These are phyloP conservation scores for Coelopa frigida DNA, from an alignment of 1,140 invertebrate genomes.

Conservation along the genomic window DNA sequence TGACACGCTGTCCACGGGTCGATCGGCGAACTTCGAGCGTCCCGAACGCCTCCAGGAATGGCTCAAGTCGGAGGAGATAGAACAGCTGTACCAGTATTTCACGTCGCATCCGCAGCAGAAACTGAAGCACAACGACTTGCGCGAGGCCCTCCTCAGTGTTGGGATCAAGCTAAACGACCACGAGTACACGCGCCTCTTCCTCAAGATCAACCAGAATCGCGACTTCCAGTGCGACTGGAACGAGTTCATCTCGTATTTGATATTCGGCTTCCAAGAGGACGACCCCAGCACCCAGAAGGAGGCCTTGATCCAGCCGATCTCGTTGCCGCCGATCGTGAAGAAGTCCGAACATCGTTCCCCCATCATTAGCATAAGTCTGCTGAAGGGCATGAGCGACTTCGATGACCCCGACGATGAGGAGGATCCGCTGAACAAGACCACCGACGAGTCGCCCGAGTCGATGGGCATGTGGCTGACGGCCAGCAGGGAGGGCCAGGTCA, in stretches of 20 bases:
- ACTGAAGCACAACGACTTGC: conserved; percentile 19
- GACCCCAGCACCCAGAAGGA: conserved; percentile 51
- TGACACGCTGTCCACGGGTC: conserved; percentile 26
- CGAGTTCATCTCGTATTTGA: conserved; percentile 59
- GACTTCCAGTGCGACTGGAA: conserved; percentile 57
- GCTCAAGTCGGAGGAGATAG: conserved; percentile 21
- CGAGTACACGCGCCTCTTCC: conserved; percentile 28
- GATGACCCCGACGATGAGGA: conserved; percentile 13
- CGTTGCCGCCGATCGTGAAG: conserved; percentile 48
- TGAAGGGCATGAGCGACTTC: conserved; percentile 50
- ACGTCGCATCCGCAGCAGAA: conserved; percentile 4
- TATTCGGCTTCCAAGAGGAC: conserved; percentile 57
- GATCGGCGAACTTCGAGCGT: conserved; percentile 7
- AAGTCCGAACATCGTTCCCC: conserved; percentile 56
- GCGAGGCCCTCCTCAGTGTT: conserved; percentile 15
- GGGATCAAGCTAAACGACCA: conserved; percentile 24
- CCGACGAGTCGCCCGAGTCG: conserved; percentile 38
- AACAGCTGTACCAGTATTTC: conserved; percentile 20
- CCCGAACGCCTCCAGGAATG: conserved; percentile 29
- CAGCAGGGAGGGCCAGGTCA: conserved; percentile 60
- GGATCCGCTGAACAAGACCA: conserved; percentile 18
- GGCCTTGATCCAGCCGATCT: conserved; percentile 54
- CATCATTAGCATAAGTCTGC: conserved; percentile 46
- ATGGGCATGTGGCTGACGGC: conserved; percentile 59
- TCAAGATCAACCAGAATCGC: conserved; percentile 47